phyloP scores from a whole-genome alignment of 2,888 invertebrate species.

The Tipula lateralis region DNA sequence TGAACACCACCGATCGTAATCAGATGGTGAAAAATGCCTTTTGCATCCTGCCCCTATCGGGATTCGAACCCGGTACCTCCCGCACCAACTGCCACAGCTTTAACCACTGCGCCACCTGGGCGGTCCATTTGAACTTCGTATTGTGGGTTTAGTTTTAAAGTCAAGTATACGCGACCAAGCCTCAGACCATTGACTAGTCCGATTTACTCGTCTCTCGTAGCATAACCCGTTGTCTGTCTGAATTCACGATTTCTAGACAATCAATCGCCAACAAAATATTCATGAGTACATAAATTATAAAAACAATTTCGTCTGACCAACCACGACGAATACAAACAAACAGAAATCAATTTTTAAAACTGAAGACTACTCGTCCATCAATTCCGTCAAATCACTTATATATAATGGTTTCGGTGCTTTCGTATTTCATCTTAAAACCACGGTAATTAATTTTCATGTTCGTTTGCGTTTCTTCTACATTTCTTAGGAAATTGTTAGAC shows the following conservation, averaged over 20 bases:
- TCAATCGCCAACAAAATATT: neutral
- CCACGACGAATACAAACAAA: neutral
- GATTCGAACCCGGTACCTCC: too few species aligned
- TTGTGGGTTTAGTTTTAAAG: too few species aligned
- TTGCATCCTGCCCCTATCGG: too few species aligned
- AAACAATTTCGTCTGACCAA: neutral
- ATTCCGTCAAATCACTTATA: neutral
- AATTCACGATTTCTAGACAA: neutral
- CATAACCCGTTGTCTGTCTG: neutral
- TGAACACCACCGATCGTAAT: too few species aligned
- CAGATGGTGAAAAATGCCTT: too few species aligned
- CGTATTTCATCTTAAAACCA: neutral
- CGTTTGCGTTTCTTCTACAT: neutral
- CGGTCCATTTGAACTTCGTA: too few species aligned
- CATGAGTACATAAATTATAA: slow-evolving; percentile 7
- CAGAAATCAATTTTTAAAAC: neutral
- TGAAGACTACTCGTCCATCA: neutral
- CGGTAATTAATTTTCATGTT: neutral
- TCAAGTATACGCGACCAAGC: too few species aligned
- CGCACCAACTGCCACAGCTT: too few species aligned
- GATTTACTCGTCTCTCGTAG: too few species aligned
- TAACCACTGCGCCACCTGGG: too few species aligned
- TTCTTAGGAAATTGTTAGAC: slow-evolving; percentile 9
- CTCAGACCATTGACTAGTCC: too few species aligned
- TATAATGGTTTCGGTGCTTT: neutral